phyloP scores from a whole-genome alignment of 1,140 invertebrate species.

The Chymomyza costata region DNA sequence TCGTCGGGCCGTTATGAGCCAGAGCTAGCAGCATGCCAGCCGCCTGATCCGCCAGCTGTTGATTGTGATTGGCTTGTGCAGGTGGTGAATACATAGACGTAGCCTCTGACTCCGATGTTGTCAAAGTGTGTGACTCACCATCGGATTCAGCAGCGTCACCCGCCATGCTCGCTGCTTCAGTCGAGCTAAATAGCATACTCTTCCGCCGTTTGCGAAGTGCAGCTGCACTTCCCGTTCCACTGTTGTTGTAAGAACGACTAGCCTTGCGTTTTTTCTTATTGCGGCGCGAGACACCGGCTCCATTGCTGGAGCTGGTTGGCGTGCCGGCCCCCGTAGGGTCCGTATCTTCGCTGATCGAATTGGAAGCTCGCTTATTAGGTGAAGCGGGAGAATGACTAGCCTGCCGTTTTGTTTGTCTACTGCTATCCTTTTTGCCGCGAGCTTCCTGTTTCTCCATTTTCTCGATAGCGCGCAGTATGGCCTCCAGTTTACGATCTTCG shows the following conservation, averaged over 20 bases:
- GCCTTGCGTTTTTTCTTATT: slow-evolving; percentile 71
- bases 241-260: slow-evolving; percentile 48
- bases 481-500: slow-evolving; percentile 97
- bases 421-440: slow-evolving; percentile 82
- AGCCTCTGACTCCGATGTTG: slow-evolving; percentile 82
- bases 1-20: slow-evolving; percentile 77
- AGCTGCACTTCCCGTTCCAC: slow-evolving; percentile 40
- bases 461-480: slow-evolving; percentile 94
- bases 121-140: slow-evolving; percentile 75
- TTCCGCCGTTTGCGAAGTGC: slow-evolving; percentile 75
- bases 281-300: slow-evolving; percentile 18
- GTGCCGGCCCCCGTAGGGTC: slow-evolving; percentile 14
- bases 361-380: slow-evolving; percentile 46
- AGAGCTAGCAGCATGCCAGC: slow-evolving; percentile 79
- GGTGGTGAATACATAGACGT: slow-evolving; percentile 77
- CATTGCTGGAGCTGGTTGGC: slow-evolving; percentile 22
- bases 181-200: slow-evolving; percentile 68
- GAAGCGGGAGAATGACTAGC: slow-evolving; percentile 57
- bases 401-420: slow-evolving; percentile 49
- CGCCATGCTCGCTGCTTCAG: slow-evolving; percentile 76
- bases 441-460: slow-evolving; percentile 87
- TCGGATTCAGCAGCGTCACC: slow-evolving; percentile 86
- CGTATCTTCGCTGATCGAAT: slow-evolving; percentile 42
- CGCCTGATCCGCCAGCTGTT: slow-evolving; percentile 69
- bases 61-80: slow-evolving; percentile 36